Percentiles rank a stretch among this genome's conserved stretches.
phyloP scores from a whole-genome alignment of 2,888 invertebrate species.

The Abrostola triplasia region DNA sequence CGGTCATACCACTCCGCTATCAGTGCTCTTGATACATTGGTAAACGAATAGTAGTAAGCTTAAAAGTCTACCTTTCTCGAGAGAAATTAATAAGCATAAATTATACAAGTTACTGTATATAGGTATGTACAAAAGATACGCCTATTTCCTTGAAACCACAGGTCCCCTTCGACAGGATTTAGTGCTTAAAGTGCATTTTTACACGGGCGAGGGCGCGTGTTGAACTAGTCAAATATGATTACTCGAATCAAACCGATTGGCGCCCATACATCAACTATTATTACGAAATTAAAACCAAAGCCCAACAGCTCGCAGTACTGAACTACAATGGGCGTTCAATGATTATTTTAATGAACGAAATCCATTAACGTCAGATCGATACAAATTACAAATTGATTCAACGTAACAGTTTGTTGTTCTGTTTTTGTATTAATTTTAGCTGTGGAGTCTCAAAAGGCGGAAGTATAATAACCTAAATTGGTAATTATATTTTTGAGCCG shows the following conservation, averaged over 20 bases:
- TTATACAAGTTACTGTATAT: too few relatives aligned
- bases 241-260: background rate
- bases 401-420: background rate
- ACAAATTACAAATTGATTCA: background rate
- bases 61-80: too few relatives aligned
- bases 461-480: too few relatives aligned
- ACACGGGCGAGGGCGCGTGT: background rate
- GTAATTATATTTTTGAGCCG: too few relatives aligned
- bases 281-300: conserved; percentile 5
- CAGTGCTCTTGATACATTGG: too few relatives aligned
- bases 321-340: background rate
- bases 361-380: background rate
- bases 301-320: background rate
- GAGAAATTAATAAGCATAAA: too few relatives aligned
- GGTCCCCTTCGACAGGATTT: background rate
- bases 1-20: too few relatives aligned
- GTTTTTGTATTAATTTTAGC: background rate
- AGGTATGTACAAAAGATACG: too few relatives aligned
- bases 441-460: too few relatives aligned
- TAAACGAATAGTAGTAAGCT: too few relatives aligned
- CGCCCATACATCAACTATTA: conserved; percentile 4
- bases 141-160: background rate
- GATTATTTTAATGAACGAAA: conserved; percentile 3
- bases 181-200: background rate
- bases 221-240: background rate